Conservation (phyloP, 2,888 invertebrate genomes). For the Pyrocoelia pectoralis region DNA sequence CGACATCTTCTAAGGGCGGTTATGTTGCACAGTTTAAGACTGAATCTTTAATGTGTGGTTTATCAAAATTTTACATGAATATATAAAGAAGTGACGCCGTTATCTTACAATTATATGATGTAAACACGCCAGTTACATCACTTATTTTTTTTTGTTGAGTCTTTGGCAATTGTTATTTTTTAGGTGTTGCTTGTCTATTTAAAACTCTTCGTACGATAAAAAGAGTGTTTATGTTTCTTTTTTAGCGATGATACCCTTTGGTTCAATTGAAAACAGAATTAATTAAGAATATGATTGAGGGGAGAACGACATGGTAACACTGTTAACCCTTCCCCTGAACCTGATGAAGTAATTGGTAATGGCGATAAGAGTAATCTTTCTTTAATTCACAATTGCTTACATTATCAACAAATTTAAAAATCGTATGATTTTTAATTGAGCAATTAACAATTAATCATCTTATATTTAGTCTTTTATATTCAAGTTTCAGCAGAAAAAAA, state of each 20-base stretch:
- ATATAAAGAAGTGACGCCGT: constrained; percentile 17
- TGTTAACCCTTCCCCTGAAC: neutral
- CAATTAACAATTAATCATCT: neutral
- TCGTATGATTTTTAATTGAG: constrained; percentile 8
- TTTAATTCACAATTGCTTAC: neutral
- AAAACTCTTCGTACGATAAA: too few relatives aligned
- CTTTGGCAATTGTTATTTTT: too few relatives aligned
- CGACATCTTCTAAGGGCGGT: constrained; percentile 17
- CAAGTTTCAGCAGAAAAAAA: neutral
- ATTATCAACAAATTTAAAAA: neutral
- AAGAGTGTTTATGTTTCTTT: too few relatives aligned
- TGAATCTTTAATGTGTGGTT: constrained; percentile 21
- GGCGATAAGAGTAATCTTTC: neutral
- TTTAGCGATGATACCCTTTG: neutral
- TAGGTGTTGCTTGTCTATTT: too few relatives aligned
- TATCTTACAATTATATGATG: neutral
- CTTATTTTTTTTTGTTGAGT: neutral
- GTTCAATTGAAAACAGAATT: too few relatives aligned
- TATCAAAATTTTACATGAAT: constrained; percentile 16
- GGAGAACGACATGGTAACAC: neutral
- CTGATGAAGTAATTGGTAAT: neutral
- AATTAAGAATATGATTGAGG: too few relatives aligned
- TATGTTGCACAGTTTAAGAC: neutral
- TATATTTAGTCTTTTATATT: neutral
- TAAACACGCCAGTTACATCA: neutral